phyloP scores from a whole-genome alignment of 2,888 invertebrate species.

The Phengaris arion region DNA sequence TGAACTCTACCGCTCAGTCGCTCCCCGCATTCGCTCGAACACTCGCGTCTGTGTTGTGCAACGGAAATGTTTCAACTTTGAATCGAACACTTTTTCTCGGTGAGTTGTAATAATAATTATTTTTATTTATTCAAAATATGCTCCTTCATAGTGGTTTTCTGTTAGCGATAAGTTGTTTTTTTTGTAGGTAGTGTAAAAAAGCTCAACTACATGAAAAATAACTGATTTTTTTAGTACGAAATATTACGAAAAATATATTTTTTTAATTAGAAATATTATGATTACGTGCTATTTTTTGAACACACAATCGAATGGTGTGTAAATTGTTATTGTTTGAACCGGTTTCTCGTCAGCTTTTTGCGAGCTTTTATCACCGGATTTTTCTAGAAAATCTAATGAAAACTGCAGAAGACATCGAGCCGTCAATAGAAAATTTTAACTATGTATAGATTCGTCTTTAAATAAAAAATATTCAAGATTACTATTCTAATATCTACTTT shows the following conservation, averaged over 20 bases:
- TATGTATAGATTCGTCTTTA: too few species aligned
- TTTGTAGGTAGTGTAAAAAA: not conserved
- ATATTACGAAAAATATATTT: too few species aligned
- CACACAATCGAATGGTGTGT: too few species aligned
- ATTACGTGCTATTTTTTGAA: too few species aligned
- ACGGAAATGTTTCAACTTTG: constrained; percentile 8
- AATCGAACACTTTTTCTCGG: not conserved
- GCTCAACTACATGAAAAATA: not conserved
- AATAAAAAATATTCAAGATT: too few species aligned
- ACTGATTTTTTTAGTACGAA: too few species aligned
- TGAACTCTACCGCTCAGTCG: not conserved
- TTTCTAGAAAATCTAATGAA: not conserved
- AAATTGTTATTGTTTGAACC: not conserved
- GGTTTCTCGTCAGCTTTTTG: not conserved
- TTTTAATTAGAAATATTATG: too few species aligned
- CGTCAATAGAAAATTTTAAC: not conserved
- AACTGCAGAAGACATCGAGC: not conserved
- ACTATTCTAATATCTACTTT: not conserved
- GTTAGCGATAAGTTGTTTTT: not conserved
- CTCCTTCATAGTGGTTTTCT: not conserved
- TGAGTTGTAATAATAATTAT: not conserved
- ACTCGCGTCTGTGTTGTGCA: not conserved
- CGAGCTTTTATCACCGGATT: not conserved
- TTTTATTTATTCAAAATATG: not conserved
- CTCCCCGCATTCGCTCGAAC: not conserved